Evolutionary conservation across 1,140 invertebrate species (phyloP), one percentile per base, ranked within the genome.

Genomic region (Leptonema lineaticorne): DNA sequence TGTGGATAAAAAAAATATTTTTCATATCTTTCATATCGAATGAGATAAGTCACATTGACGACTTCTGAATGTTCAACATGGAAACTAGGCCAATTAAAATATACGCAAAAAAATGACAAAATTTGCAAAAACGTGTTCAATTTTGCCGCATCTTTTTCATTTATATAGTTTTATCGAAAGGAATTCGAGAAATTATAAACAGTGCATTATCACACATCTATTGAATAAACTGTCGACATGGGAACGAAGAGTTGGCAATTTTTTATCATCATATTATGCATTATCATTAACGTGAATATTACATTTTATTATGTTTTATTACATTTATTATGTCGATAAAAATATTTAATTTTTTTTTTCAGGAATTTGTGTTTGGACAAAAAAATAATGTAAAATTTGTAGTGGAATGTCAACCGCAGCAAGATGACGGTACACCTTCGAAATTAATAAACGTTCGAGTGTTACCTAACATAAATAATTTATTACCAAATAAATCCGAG

Each of bases 371-470:
- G 4, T 45, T 4, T n/a, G n/a, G 50, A 11, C 50, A 53, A 53
- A 7, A 7, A 6, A 24, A 53, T 11, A 59, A 6, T 20, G 57
- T 59, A 2, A 59, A 59, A 30, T 59, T 59, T 16, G 20, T 59
- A 7, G 57, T 59, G 33, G 57, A 59, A 59, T 59, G 57, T 11
- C 28, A 59, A 33, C 18, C 33, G 14, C 57, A 27, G 11, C 2
- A 6, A 1, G 57, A 18, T 4, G 28, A 24, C 16, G 8, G 8
- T 28, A 16, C 57, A 11, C 3, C 20, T 1, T 59, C 57, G 1
- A 59, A 59, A 22, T 22, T 59, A 4, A 29, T 59, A 8, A 59
- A 59, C 9, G 57, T 59, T 8, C 16, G 24, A 30, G 28, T 33
- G 11, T 29, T 28, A 57, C 48, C 48, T 2, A 27, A 20, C 16